These are phyloP conservation scores for Novumbra hubbsi DNA, from an alignment of 2,797 vertebrate species.

Conservation along the genomic window DNA sequence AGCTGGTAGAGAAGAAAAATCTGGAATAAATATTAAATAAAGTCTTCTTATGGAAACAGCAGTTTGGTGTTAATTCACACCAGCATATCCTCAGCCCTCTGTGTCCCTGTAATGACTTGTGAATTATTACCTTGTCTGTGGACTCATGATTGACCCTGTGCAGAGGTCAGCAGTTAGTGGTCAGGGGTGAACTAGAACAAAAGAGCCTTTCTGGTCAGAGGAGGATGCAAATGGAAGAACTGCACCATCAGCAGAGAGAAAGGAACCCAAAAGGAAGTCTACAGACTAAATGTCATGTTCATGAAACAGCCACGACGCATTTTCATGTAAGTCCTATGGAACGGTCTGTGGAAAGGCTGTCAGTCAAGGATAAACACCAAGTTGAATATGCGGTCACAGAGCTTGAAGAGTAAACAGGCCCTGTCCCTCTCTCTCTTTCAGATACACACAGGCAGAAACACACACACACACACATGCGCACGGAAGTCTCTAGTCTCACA, in stretches of 20 bases:
- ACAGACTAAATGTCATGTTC: neutral
- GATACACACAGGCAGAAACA: neutral
- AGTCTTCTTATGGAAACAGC: neutral
- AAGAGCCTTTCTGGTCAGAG: conserved; percentile 2
- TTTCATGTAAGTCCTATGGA: too few relatives aligned
- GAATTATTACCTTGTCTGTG: conserved; percentile 43
- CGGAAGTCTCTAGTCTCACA: too few relatives aligned
- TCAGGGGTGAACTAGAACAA: conserved; percentile 19
- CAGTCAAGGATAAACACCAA: too few relatives aligned
- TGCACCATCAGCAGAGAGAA: neutral
- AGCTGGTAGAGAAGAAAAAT: conserved; percentile 18
- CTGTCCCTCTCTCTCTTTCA: neutral
- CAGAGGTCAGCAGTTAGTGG: conserved; percentile 37
- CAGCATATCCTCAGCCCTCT: too few relatives aligned
- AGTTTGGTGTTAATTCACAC: neutral
- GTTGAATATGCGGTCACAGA: too few relatives aligned
- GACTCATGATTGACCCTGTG: conserved; percentile 31
- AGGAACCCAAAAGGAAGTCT: neutral
- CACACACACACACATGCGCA: conserved; percentile 6
- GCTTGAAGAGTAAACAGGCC: too few relatives aligned
- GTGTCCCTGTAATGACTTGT: conserved; percentile 16
- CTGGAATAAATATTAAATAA: neutral
- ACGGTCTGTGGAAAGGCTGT: too few relatives aligned
- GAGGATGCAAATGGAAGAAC: neutral
- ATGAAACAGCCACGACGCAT: too few relatives aligned